Conservation (phyloP, 2,113 vertebrate species). For the Polypterus senegalus region DNA sequence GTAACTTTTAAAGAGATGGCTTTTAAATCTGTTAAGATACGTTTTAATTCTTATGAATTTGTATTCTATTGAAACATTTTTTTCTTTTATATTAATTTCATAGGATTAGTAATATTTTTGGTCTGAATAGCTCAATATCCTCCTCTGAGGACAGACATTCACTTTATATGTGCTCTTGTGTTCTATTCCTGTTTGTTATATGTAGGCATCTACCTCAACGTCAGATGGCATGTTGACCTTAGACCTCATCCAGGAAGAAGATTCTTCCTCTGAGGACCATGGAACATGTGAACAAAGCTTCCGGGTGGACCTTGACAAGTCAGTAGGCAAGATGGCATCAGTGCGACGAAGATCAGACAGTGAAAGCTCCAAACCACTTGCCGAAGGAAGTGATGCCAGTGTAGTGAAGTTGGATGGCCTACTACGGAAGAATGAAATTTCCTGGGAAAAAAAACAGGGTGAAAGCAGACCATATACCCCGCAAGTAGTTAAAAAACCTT, state of each 20-base stretch:
- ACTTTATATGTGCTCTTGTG: neutral
- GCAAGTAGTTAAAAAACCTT: slow-evolving; percentile 50
- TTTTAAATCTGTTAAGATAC: no score
- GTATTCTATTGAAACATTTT: no score
- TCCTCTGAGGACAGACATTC: no score
- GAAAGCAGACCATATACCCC: slow-evolving; percentile 51
- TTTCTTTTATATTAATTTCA: no score
- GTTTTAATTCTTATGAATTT: no score
- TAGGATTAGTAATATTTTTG: no score
- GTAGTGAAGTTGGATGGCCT: slow-evolving; percentile 44
- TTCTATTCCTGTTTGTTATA: neutral
- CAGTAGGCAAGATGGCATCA: slow-evolving; percentile 26
- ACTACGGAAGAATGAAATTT: slow-evolving; percentile 31
- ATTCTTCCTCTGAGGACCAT: slow-evolving; percentile 44
- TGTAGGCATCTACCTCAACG: slow-evolving; percentile 76
- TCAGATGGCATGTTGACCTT: slow-evolving; percentile 84
- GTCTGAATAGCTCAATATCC: no score
- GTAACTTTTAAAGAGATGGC: no score
- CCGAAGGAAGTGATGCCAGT: slow-evolving; percentile 21
- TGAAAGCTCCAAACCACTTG: slow-evolving; percentile 21
- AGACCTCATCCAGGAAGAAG: slow-evolving; percentile 91
- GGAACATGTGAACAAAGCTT: slow-evolving; percentile 58
- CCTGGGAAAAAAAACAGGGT: slow-evolving; percentile 31
- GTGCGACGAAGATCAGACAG: slow-evolving; percentile 47
- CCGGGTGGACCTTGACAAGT: slow-evolving; percentile 54